Percentiles rank a stretch among this genome's conserved stretches.
Evolutionary conservation across 2,797 vertebrate species (phyloP).

Genomic region (Xenops minutus): DNA sequence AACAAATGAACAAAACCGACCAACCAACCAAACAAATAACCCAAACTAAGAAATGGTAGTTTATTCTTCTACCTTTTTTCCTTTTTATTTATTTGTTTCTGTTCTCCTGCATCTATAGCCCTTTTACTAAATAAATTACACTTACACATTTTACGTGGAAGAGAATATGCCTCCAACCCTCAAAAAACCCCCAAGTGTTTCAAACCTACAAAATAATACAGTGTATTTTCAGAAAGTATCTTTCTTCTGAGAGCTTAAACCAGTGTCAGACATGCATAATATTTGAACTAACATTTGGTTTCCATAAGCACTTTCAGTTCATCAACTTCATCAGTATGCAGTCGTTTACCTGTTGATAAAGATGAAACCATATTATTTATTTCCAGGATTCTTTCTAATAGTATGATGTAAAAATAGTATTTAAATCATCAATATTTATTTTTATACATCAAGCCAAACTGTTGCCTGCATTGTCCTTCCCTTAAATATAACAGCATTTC

Average conservation of each 20-base stretch:
- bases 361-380: not conserved
- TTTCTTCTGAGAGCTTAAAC: not conserved
- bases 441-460: not conserved
- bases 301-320: not conserved
- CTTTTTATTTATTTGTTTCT: not conserved
- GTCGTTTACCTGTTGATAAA: not conserved
- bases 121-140: not conserved
- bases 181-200: not conserved
- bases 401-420: not conserved
- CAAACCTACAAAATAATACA: not conserved
- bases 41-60: not conserved
- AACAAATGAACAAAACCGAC: no score
- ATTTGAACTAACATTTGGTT: not conserved
- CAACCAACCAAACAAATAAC: no score
- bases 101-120: not conserved
- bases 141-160: not conserved
- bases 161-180: rapidly evolving
- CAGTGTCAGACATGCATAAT: not conserved
- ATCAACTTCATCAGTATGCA: not conserved
- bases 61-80: not conserved
- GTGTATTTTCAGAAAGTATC: not conserved
- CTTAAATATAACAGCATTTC: not conserved
- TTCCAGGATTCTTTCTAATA: not conserved
- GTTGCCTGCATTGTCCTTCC: not conserved
- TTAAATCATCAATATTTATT: not conserved